These are phyloP conservation scores for Notothenia rossii DNA, from an alignment of 2,113 vertebrate species.

Conservation along the genomic window DNA sequence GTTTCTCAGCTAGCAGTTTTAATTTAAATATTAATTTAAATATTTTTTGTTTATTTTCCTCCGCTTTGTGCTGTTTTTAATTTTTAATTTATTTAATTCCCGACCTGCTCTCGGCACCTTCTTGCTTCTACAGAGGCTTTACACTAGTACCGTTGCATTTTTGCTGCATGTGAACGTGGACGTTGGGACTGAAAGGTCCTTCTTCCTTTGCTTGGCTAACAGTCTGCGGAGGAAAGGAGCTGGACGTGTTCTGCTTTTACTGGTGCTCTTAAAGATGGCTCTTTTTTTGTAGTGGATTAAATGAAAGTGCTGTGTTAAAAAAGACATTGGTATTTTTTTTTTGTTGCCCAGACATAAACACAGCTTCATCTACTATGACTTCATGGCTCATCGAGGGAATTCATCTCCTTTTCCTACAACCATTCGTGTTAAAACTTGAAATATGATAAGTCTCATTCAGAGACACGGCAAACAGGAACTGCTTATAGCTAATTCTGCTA, in stretches of 20 bases:
- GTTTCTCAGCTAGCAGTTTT: slow-evolving; percentile 18
- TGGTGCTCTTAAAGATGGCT: slow-evolving; percentile 73
- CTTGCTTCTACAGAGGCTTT: slow-evolving; percentile 53
- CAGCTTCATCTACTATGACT: neutral
- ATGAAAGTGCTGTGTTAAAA: slow-evolving; percentile 72
- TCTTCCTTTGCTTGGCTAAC: slow-evolving; percentile 48
- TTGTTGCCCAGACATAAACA: neutral
- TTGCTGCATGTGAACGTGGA: slow-evolving; percentile 68
- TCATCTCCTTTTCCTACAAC: neutral
- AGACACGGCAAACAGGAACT: no score
- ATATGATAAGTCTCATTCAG: neutral
- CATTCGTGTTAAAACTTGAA: neutral
- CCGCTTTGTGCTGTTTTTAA: slow-evolving; percentile 2
- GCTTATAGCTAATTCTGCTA: no score
- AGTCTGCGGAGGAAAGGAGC: slow-evolving; percentile 11
- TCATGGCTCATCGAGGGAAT: neutral
- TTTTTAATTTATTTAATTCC: slow-evolving; percentile 8
- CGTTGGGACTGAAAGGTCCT: slow-evolving; percentile 28
- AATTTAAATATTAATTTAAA: neutral
- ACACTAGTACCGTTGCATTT: slow-evolving; percentile 27
- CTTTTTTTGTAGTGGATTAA: slow-evolving; percentile 80
- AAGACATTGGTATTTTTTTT: neutral
- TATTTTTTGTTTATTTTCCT: neutral
- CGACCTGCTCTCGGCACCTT: slow-evolving; percentile 12
- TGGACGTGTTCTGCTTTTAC: slow-evolving; percentile 62